Evolutionary conservation across 2,113 vertebrate genomes (phyloP), one percentile per base, ranked within the genome.

Genomic region (Coptodon bakossiorum): DNA sequence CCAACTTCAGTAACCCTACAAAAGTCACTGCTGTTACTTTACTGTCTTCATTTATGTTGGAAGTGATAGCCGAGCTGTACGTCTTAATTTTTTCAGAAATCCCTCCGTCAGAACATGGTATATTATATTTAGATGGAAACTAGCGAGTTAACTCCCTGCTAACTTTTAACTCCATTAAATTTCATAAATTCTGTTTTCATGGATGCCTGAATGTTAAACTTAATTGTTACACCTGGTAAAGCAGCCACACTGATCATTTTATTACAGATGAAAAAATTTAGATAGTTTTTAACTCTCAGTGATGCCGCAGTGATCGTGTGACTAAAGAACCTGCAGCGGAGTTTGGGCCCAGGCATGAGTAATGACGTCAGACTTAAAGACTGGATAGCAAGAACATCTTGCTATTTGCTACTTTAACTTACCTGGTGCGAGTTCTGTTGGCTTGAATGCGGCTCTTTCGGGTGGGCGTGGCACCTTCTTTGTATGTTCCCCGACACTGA

Each of bases 401-500:
- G 12, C 16, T 16, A 40, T 27, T 36, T 22, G 50, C 6, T 76
- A 6, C 11, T 78, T 31, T 57, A 63, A 43, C 31, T 19, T 86
- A 95, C 94, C 90, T 93, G 10, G 2, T 53, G 27, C 0, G 3
- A 1, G 5, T 6, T 31, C 10, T 54, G 1, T 1, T 57, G 4
- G 38, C 2, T 27, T 2, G 34, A 80, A 38, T 78, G 43, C 1
- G 6, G 9, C 6, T 19, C 52, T 86, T 94, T 24, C 50, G 53
- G 11, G 63, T 19, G 17, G 85, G 83, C 3, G 3, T n/a, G 3
- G 14, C 12, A 27, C 66, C 4, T 29, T 6, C 86, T 24, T 4
- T 93, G 89, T 88, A 93, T 59, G 80, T 93, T 90, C n/a, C 14
- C 16, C 57, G 94, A 48, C 92, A 93, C 48, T 84, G 85, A 1